Percentiles rank a stretch among this genome's conserved stretches.
These are phyloP conservation scores for Bhutanitis thaidina DNA, from an alignment of 2,888 invertebrate species.

Conservation along the genomic window DNA sequence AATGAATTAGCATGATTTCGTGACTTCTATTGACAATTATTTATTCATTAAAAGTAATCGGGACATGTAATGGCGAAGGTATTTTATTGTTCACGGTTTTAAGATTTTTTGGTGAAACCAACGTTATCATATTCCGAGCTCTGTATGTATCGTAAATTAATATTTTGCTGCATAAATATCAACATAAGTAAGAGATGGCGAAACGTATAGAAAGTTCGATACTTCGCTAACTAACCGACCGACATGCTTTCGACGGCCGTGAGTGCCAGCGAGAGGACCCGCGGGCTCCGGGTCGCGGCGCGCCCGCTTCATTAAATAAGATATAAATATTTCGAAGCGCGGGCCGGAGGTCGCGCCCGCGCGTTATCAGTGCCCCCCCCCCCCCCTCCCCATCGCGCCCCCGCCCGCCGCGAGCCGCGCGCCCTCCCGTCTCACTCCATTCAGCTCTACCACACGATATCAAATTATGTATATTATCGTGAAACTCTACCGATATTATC, in stretches of 20 bases:
- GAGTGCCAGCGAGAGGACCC: not conserved
- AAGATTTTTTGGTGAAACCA: too few relatives aligned
- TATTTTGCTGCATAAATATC: too few relatives aligned
- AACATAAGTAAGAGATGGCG: too few relatives aligned
- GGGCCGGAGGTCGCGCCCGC: conserved; percentile 36
- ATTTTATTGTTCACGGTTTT: too few relatives aligned
- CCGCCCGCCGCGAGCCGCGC: conserved; percentile 17
- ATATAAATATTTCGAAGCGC: conserved; percentile 37
- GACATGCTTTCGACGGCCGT: too few relatives aligned
- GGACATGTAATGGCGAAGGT: too few relatives aligned
- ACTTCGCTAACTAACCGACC: conserved; percentile 7
- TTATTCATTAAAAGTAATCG: too few relatives aligned
- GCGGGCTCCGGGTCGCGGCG: not conserved
- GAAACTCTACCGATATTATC: conserved; percentile 1
- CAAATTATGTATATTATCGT: not conserved
- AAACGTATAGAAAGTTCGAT: too few relatives aligned
- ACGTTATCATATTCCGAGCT: too few relatives aligned
- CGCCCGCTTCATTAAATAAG: conserved; percentile 32
- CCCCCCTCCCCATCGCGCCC: conserved; percentile 11
- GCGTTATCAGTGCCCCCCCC: conserved; percentile 18
- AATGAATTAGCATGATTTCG: too few relatives aligned
- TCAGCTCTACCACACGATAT: not conserved
- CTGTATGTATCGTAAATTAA: too few relatives aligned
- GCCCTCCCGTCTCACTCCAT: not conserved
- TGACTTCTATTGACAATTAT: too few relatives aligned